These are phyloP conservation scores for Todus mexicanus DNA, from an alignment of 2,797 vertebrate species.

Conservation along the genomic window DNA sequence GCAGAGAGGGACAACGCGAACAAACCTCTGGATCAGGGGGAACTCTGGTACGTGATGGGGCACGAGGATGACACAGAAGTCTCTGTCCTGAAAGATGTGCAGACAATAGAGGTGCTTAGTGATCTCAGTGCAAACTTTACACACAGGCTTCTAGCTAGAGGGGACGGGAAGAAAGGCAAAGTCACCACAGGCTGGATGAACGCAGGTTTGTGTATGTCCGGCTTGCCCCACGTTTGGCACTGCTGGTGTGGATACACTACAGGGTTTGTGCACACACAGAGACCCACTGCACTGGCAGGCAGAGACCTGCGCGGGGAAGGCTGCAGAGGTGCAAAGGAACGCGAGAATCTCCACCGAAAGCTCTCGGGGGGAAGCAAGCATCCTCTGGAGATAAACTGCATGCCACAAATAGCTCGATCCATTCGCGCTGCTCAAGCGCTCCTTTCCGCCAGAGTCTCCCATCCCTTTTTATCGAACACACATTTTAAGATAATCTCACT, in stretches of 20 bases:
- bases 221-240: not conserved
- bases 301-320: not conserved
- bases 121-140: not conserved
- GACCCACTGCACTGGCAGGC: not conserved
- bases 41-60: constrained; percentile 78
- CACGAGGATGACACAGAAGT: constrained; percentile 83
- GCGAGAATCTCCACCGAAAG: not conserved
- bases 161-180: not conserved
- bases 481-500: not conserved
- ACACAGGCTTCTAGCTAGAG: not conserved
- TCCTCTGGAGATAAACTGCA: not conserved
- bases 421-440: not conserved
- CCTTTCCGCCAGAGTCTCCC: not conserved
- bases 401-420: not conserved
- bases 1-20: constrained; percentile 69
- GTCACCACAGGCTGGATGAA: not conserved
- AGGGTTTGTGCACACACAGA: not conserved
- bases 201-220: not conserved
- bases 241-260: not conserved
- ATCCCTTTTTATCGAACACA: not conserved
- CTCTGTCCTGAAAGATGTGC: constrained; percentile 77
- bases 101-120: not conserved
- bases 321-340: not conserved
- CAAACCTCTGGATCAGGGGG: constrained; percentile 82
- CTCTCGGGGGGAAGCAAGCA: not conserved